Percentiles rank a stretch among this genome's conserved stretches.
Evolutionary conservation across 2,113 vertebrate species (phyloP).

Genomic region (Tenrec ecaudatus): DNA sequence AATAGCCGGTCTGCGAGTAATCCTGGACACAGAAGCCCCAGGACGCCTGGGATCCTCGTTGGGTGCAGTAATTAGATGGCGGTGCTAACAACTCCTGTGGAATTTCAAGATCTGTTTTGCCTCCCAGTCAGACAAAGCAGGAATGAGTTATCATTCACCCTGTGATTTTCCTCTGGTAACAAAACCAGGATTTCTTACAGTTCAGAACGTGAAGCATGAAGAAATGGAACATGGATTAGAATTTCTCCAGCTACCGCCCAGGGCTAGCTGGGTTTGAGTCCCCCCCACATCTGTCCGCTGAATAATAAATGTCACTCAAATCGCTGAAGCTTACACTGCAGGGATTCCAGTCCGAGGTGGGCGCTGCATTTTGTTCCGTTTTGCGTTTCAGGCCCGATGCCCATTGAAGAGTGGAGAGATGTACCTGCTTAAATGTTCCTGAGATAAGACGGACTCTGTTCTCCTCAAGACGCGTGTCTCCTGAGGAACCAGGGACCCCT

Average conservation of each 20-base stretch:
- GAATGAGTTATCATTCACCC: constrained; percentile 67
- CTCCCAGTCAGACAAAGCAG: constrained; percentile 59
- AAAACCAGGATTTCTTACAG: constrained; percentile 53
- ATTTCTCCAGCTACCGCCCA: constrained; percentile 44
- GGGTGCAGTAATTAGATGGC: neutral
- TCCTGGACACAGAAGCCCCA: neutral
- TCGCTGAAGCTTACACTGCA: neutral
- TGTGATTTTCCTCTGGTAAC: constrained; percentile 58
- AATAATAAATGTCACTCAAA: constrained; percentile 38
- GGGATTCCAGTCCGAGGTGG: neutral
- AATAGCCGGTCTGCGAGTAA: neutral
- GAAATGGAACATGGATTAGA: constrained; percentile 37
- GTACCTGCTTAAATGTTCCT: neutral
- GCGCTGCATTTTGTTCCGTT: too few relatives aligned
- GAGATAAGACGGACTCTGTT: neutral
- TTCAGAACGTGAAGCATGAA: constrained; percentile 55
- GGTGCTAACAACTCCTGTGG: neutral
- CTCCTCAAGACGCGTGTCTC: constrained; percentile 36
- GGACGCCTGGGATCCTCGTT: neutral
- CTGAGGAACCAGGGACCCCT: neutral
- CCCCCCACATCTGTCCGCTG: constrained; percentile 4
- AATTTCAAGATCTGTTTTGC: constrained; percentile 65
- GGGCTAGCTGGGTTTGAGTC: constrained; percentile 7
- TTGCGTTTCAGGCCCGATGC: too few relatives aligned
- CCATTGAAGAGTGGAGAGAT: too few relatives aligned